Base-by-base conservation (phyloP, 2,888 invertebrate genomes). In the Mylabris sibirica region DNA sequence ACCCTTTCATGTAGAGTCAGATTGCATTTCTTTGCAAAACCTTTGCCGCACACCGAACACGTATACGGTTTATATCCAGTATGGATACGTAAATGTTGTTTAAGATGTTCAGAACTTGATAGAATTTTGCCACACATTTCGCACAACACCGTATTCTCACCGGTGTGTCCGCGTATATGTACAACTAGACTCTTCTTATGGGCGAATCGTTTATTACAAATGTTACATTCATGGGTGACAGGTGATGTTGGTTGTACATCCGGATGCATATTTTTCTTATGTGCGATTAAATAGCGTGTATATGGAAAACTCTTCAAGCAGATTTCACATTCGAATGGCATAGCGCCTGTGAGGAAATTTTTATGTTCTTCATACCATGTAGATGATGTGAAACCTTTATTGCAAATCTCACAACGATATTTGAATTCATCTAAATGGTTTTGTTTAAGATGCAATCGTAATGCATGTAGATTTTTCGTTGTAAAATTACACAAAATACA, bases 351-450 rank as follows among this genome's bases (percentile, higher is more conserved):
- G 79, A 88, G 88, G 14, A 87, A 87, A 76, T 89, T 88, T 76
- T 86, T 85, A 79, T 89, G 89, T 70, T 88, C 88, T 75, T 86
- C 86, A 66, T 86, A 87, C 74, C 87, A 84, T 53, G 86, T 85
- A 59, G 84, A 83, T 76, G 87, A 87, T 81, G 87, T 87, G 72
- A 88, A 88, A 17, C 88, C 88, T 79, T 88, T 88, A 66, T 86
- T 85, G 77, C 88, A 88, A 8, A 85, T 85, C 61, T 86, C 85
- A 77, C 88, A 88, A 68, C 85, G 85, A 79, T 87, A 88, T 67
- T 85, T 85, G 71, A 85, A 84, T 61, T 83, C 81, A 34, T 81
- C 78, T 20, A 82, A 75, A 68, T 84, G 84, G 20, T 77, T 79
- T n/a, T 77, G 76, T 64, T 84, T 82, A 5, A 83, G 77, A 70